Evolutionary conservation across 2,888 invertebrate genomes (phyloP).

Genomic region (Cyclophora punctaria): DNA sequence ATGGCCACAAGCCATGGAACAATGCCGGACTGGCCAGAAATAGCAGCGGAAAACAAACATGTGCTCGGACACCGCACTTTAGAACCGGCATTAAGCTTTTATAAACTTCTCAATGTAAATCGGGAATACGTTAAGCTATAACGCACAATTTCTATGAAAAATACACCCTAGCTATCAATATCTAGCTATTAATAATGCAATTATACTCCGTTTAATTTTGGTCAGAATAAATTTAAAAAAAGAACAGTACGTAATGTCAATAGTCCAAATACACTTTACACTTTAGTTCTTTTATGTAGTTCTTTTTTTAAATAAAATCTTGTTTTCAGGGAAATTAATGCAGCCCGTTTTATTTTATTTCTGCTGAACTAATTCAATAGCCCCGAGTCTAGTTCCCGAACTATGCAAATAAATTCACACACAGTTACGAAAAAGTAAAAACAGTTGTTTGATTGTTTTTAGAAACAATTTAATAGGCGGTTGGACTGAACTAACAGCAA

Average conservation of each 20-base stretch:
- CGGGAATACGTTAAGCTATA: conserved; percentile 3
- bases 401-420: conserved; percentile 25
- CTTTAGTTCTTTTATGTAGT: too few relatives aligned
- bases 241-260: too few relatives aligned
- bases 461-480: conserved; percentile 55
- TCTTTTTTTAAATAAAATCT: too few relatives aligned
- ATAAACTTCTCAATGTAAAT: conserved; percentile 17
- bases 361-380: too few relatives aligned
- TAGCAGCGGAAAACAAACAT: conserved; percentile 60
- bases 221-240: too few relatives aligned
- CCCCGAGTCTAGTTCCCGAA: neutral
- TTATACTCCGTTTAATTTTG: too few relatives aligned
- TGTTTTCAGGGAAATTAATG: too few relatives aligned
- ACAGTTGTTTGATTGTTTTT: conserved; percentile 43
- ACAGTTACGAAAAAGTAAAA: conserved; percentile 36
- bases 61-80: conserved; percentile 37
- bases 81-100: conserved; percentile 22
- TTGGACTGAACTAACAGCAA: conserved; percentile 38
- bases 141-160: too few relatives aligned
- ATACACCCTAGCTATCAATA: too few relatives aligned
- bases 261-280: too few relatives aligned
- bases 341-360: too few relatives aligned
- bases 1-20: conserved; percentile 58
- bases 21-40: conserved; percentile 59
- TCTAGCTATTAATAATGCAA: too few relatives aligned